Base-by-base conservation (phyloP, 2,113 vertebrate genomes). In the Siniperca chuatsi region DNA sequence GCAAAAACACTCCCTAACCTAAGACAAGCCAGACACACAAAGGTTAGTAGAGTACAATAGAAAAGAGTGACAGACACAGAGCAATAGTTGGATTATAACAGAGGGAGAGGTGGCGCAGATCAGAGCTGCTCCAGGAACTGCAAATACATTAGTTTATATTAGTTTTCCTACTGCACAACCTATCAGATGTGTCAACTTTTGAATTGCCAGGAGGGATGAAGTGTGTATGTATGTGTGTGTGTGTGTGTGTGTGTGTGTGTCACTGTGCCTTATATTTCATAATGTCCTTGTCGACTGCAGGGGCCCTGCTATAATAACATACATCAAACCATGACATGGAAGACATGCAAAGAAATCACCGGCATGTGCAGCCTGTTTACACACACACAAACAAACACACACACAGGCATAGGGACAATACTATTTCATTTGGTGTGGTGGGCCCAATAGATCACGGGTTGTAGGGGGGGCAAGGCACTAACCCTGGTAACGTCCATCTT, bases 331-430 rank as follows among this genome's bases (percentile, higher is more conserved):
- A 81, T 92, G 90, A 92, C 91, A 94, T 89, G 89, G 87, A 92
- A 92, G 91, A 85, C 89, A 89, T 88, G 82, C 89, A 91, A 94
- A 93, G 83, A 91, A 92, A 94, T 94, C 86, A 93, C 79, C 52
- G 20, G 35, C 60, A 57, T 80, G 84, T 84, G 62, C 58, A 86
- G 78, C 21, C 37, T 75, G 37, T 79, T 75, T 61, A 61, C 66
- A 55, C 58, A 54, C 57, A 67, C 70, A 64, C 48, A 76, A 35
- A 55, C 23, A 60, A 55, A 76, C 23, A 61, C 66, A 54, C 48
- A 54, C 55, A 67, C 70, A 40, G 1, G 55, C 44, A 57, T 2
- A 25, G 52, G 57, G 68, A 21, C 42, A 67, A n/a, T 42, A 20
- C 21, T 61, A 54, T 79, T 61, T 57, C 73, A 85, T 88, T 83